Base-by-base conservation (phyloP, 2,113 vertebrate species). In the Microtus pennsylvanicus region DNA sequence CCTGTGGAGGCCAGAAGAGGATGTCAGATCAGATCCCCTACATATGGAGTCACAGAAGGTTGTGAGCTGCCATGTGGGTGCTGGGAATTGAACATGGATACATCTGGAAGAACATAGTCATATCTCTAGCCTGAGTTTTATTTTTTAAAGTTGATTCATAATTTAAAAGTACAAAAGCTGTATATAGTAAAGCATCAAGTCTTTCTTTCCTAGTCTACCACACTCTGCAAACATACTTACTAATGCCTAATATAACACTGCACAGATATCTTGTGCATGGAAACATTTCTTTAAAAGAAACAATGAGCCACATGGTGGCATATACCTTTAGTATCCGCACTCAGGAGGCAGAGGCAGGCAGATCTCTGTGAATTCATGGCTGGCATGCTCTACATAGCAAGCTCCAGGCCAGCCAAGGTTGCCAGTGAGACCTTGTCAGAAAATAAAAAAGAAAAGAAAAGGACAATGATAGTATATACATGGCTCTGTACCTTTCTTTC, bases 161-260 rank as follows among this genome's bases (percentile, higher is more conserved):
- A 69, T 94, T 97, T 16, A 33, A 38, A 82, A 52, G n/a, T 77
- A 89, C n/a, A 67, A 82, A 95, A 95, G 45, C 42, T 88, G n/a
- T 50, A 55, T 33, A 81, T 75, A 85, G 21, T 38, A 38, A 90
- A 81, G 83, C 70, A 55, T 63, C 28, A 63, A 87, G 28, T 89
- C 55, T 93, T 28, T 42, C 7, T 90, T 14, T 50, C 21, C 55
- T 7, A 45, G 42, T 38, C 13, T 92, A 42, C 19, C 16, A 75
- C 3, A 76, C 50, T 14, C 35, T 47, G 8, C 24, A 80, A 75
- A 33, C 16, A 69, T 5, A 52, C 2, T 93, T 72, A 13, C 67
- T 26, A 14, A 30, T 93, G 42, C 50, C 45, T 87, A 10, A 58
- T 81, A 26, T 69, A 75, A 8, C 1, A 67, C 75, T 94, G 70